Percentiles rank a stretch among this genome's conserved stretches.
These are phyloP conservation scores for Halesus radiatus DNA, from an alignment of 1,140 invertebrate genomes.

Conservation along the genomic window DNA sequence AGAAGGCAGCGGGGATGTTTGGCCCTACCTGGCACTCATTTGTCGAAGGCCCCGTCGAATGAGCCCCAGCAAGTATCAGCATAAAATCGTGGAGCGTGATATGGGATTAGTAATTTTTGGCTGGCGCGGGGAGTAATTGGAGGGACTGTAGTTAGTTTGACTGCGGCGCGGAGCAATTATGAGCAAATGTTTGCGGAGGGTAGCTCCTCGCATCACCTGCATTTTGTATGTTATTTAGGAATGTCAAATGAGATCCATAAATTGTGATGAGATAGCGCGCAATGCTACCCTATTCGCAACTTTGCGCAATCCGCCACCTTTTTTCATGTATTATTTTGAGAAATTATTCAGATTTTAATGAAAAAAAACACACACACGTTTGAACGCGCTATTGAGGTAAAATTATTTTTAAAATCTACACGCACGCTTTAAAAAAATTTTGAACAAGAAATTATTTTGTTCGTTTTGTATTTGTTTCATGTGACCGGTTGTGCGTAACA, in stretches of 20 bases:
- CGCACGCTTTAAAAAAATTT: no score
- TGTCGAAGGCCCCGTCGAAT: slow-evolving; percentile 18
- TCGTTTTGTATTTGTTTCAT: no score
- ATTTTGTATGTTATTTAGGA: slow-evolving; percentile 3
- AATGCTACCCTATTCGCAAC: no score
- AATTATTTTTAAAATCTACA: no score
- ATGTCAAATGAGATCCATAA: slow-evolving; percentile 13
- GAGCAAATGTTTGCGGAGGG: slow-evolving; percentile 46
- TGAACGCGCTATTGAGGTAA: no score
- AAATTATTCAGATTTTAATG: no score
- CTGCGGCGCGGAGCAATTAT: slow-evolving; percentile 48
- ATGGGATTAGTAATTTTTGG: slow-evolving; percentile 53
- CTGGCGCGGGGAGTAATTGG: slow-evolving; percentile 45
- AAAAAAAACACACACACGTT: no score
- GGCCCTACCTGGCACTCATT: slow-evolving; percentile 40
- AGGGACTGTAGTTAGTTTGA: slow-evolving; percentile 25
- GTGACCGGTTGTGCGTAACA: no score
- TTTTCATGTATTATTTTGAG: no score
- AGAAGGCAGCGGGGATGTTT: neutral
- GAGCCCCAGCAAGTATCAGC: slow-evolving; percentile 36
- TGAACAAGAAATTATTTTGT: no score
- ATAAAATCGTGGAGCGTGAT: slow-evolving; percentile 53
- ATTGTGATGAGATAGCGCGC: slow-evolving; percentile 6
- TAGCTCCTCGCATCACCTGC: slow-evolving; percentile 39
- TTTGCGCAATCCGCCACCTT: no score